Evolutionary conservation across 2,797 vertebrate genomes (phyloP), one percentile per base, ranked within the genome.

Genomic region (Enteromius afrohamiltoni): DNA sequence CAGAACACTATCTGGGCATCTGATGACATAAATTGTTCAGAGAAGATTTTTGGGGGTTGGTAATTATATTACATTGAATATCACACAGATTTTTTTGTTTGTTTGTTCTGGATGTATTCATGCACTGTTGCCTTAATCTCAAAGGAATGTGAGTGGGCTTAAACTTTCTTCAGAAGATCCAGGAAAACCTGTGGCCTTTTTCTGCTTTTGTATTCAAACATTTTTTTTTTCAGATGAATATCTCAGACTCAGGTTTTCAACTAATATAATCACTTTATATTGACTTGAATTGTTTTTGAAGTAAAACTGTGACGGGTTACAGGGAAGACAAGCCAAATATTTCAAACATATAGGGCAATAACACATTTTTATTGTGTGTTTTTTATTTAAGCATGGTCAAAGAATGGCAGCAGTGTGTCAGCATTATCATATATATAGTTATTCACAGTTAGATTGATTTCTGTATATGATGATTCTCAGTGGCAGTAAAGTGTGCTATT

Each of bases 81-180:
- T 51, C 16, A 17, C 49, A 19, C 23, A 47, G 70, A 69, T 6
- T 37, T 7, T 31, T 83, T 71, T 80, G 31, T 85, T 88, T 81
- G 65, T 80, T 85, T 88, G 85, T 87, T 70, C 75, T 10, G 79
- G 90, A 88, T 93, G 86, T 90, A 90, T 53, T 77, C 86, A 90
- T 49, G 77, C 88, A 87, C 75, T 71, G 90, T 93, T 96, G 95
- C 95, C 95, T 96, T 97, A 92, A 86, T 89, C 76, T 91, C 80
- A 88, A 88, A 87, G 67, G 76, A 83, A 73, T 67, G 82, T 67
- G 85, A 91, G 91, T 88, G 85, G 86, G 88, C 83, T 77, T 77
- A 62, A 29, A 29, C 14, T 5, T 29, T 53, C 29, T 34, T 16
- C 34, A 31, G 31, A 73, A 55, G 31, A 34, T 85, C 58, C 16